Conservation (phyloP, 2,113 vertebrate genomes). For the Pleuronectes platessa region DNA sequence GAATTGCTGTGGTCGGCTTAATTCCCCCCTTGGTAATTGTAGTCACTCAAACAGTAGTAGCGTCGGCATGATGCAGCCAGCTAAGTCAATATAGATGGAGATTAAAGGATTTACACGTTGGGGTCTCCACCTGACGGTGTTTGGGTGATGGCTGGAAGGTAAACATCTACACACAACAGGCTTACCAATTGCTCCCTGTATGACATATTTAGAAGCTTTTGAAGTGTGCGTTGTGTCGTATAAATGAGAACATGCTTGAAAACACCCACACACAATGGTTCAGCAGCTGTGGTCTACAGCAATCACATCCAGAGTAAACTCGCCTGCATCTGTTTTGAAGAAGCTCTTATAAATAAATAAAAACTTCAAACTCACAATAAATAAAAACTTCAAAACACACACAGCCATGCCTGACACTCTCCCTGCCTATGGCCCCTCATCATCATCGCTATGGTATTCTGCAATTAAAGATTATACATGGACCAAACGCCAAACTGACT, state of each 20-base stretch:
- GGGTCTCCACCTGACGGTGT: constrained; percentile 49
- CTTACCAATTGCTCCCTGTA: constrained; percentile 46
- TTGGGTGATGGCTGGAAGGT: constrained; percentile 36
- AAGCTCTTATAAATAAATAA: constrained; percentile 60
- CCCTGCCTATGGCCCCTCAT: constrained; percentile 46
- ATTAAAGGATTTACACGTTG: constrained; percentile 50
- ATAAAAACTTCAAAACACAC: constrained; percentile 49
- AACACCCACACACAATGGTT: constrained; percentile 49
- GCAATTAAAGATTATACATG: constrained; percentile 62
- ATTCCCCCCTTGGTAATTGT: constrained; percentile 73
- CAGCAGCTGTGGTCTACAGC: constrained; percentile 51
- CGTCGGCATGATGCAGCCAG: constrained; percentile 51
- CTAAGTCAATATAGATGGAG: constrained; percentile 39
- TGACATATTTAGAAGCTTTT: constrained; percentile 56
- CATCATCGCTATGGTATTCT: constrained; percentile 63
- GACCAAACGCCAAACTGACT: constrained; percentile 12
- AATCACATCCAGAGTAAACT: constrained; percentile 57
- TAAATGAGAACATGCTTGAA: constrained; percentile 56
- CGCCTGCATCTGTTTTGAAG: constrained; percentile 58
- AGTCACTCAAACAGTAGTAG: constrained; percentile 64
- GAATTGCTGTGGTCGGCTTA: constrained; percentile 64
- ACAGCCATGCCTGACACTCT: constrained; percentile 35
- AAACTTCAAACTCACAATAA: constrained; percentile 61
- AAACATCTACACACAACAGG: constrained; percentile 39
- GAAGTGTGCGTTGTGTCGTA: constrained; percentile 51